Percentiles rank a stretch among this genome's conserved stretches.
Conservation (phyloP, 1,140 invertebrate genomes). For the Euura lappo region DNA sequence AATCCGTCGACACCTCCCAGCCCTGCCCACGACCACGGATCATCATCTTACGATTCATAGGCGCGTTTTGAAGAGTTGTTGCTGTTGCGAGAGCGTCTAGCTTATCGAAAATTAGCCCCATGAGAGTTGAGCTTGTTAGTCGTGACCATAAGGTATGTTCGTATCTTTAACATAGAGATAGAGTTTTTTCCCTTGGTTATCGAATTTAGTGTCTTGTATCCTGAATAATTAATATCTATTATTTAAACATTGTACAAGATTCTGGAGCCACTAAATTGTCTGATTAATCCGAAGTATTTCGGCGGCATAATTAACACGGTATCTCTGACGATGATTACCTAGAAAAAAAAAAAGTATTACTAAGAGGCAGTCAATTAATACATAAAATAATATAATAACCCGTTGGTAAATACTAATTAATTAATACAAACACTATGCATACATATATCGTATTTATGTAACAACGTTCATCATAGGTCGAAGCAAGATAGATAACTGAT, state of each 20-base stretch:
- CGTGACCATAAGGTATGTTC: neutral
- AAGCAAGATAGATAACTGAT: too few relatives aligned
- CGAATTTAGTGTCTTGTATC: neutral
- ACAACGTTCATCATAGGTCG: neutral
- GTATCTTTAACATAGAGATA: too few relatives aligned
- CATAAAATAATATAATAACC: neutral
- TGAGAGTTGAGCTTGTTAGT: neutral
- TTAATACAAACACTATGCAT: neutral
- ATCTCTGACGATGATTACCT: too few relatives aligned
- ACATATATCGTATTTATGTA: neutral
- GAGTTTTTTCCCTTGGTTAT: neutral
- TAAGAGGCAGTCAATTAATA: constrained; percentile 3
- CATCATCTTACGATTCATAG: constrained; percentile 71
- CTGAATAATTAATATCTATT: neutral
- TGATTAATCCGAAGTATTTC: neutral
- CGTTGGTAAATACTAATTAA: neutral
- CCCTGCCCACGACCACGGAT: constrained; percentile 74
- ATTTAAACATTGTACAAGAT: neutral
- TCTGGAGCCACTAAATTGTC: neutral
- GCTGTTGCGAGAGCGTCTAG: too few relatives aligned
- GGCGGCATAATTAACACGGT: neutral
- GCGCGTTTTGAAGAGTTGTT: neutral
- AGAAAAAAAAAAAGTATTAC: neutral
- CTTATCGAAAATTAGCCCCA: neutral
- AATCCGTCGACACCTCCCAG: constrained; percentile 79